phyloP scores from a whole-genome alignment of 2,113 vertebrate species.

The Pteruthius melanotis region DNA sequence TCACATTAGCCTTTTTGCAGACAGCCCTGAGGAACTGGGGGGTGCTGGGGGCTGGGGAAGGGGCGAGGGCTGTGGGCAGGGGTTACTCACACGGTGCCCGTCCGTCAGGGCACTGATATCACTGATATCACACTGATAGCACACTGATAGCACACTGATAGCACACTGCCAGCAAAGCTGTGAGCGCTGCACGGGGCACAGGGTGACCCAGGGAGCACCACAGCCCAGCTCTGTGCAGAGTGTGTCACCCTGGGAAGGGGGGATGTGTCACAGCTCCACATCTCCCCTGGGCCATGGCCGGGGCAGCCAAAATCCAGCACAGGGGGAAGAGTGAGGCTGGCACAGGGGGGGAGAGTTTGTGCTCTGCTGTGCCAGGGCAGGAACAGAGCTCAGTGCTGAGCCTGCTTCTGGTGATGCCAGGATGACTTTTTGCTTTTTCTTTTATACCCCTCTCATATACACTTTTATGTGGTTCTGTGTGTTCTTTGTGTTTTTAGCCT shows the following conservation, averaged over 20 bases:
- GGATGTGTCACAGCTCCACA: neutral
- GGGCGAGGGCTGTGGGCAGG: neutral
- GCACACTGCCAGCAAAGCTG: neutral
- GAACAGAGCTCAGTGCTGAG: neutral
- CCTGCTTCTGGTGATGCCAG: no score
- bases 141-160: neutral
- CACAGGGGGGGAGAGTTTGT: rapidly evolving
- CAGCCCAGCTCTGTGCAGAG: neutral
- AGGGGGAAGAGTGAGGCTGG: neutral
- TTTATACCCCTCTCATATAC: no score
- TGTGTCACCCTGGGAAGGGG: neutral
- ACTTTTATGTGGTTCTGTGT: no score
- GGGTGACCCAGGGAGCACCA: neutral
- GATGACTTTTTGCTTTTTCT: no score
- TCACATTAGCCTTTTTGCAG: neutral
- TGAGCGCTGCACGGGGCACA: rapidly evolving
- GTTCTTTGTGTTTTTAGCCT: no score
- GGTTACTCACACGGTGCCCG: rapidly evolving
- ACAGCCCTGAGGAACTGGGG: rapidly evolving
- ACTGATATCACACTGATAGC: no score
- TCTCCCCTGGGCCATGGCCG: neutral
- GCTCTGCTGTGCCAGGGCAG: neutral
- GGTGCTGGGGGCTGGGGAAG: neutral
- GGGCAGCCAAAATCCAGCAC: neutral
- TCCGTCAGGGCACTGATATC: neutral